Evolutionary conservation across 2,888 invertebrate species (phyloP).

Genomic region (Netelia virgata): DNA sequence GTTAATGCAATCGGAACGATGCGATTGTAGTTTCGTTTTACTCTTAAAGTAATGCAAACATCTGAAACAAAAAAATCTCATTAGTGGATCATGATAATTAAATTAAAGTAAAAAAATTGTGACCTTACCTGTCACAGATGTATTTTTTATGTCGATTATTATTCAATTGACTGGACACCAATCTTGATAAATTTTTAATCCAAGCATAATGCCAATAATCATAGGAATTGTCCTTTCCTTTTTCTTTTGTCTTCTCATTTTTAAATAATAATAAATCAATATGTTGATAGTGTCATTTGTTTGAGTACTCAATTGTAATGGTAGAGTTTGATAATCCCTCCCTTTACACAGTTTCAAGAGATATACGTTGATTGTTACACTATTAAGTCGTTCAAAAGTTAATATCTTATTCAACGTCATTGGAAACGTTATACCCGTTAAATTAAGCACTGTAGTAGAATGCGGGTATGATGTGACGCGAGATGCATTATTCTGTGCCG

Average conservation of each 20-base stretch:
- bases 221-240: background rate
- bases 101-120: background rate
- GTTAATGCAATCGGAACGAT: background rate
- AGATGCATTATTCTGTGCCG: background rate
- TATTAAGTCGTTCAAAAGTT: background rate
- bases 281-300: background rate
- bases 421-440: conserved; percentile 2
- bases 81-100: background rate
- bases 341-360: background rate
- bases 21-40: conserved; percentile 2
- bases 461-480: conserved; percentile 14
- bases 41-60: conserved; percentile 7
- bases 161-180: background rate
- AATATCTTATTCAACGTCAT: background rate
- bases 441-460: conserved; percentile 11
- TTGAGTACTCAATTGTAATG: background rate
- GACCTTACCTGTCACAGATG: background rate
- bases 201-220: background rate
- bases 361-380: background rate
- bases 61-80: conserved; percentile 12
- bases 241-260: too few species aligned
- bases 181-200: background rate
- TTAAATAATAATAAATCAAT: background rate
- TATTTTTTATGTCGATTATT: background rate
- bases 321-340: background rate